These are phyloP conservation scores for Sebastes oblongus DNA, from an alignment of 2,797 vertebrate species.

Conservation along the genomic window DNA sequence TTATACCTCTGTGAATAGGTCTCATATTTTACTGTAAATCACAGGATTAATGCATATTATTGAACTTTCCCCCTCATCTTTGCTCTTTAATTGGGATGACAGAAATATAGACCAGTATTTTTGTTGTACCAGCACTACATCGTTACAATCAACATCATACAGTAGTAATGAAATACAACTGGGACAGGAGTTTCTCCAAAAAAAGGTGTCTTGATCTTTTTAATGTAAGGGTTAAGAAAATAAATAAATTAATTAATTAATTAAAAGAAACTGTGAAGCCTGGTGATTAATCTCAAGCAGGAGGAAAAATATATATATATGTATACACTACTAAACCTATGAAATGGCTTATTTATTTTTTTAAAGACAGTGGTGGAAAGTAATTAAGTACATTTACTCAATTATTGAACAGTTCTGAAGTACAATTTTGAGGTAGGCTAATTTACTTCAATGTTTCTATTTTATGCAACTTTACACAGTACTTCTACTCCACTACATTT, in stretches of 20 bases:
- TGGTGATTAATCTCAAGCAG: neutral
- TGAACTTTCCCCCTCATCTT: neutral
- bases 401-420: too few species aligned
- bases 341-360: neutral
- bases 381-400: neutral
- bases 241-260: neutral
- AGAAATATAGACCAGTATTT: neutral
- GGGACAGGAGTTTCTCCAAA: neutral
- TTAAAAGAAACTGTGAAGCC: neutral
- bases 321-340: neutral
- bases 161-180: neutral
- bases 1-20: slow-evolving; percentile 8
- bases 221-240: neutral
- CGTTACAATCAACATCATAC: neutral
- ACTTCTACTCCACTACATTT: neutral
- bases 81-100: slow-evolving; percentile 12
- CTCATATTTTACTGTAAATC: slow-evolving; percentile 29
- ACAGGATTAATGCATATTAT: slow-evolving; percentile 8
- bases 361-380: neutral
- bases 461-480: neutral
- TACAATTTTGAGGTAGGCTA: neutral
- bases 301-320: neutral
- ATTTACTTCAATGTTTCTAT: neutral
- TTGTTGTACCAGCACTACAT: neutral
- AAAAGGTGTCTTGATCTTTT: neutral